Percentiles rank a stretch among this genome's conserved stretches.
phyloP scores from a whole-genome alignment of 2,888 invertebrate genomes.

The Zeuzera pyrina region DNA sequence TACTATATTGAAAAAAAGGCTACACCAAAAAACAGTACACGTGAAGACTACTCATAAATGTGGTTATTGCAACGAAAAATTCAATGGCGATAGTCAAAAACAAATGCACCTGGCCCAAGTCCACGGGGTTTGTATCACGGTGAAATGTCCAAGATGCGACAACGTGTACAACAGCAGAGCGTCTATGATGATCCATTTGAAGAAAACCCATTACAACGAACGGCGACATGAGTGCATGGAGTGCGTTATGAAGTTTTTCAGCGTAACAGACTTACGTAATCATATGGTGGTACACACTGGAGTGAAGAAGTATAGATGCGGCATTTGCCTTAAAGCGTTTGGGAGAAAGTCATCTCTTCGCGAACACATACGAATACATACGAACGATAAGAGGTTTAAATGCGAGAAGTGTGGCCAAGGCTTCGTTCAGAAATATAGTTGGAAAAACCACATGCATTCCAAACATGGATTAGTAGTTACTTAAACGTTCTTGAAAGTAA shows the following conservation, averaged over 20 bases:
- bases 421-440: no score
- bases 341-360: no score
- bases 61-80: slow-evolving; percentile 30
- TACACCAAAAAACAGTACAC: slow-evolving; percentile 19
- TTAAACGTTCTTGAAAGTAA: no score
- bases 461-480: no score
- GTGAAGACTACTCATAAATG: slow-evolving; percentile 26
- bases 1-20: slow-evolving; percentile 13
- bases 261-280: slow-evolving; percentile 18
- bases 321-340: no score
- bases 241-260: slow-evolving; percentile 45
- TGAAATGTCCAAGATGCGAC: slow-evolving; percentile 34
- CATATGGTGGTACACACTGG: slow-evolving; percentile 20
- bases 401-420: no score
- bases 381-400: no score
- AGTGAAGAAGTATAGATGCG: not conserved
- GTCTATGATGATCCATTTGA: slow-evolving; percentile 26
- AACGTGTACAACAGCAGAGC: slow-evolving; percentile 22
- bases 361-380: no score
- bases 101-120: slow-evolving; percentile 28
- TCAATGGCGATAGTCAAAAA: slow-evolving; percentile 25
- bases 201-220: slow-evolving; percentile 41
- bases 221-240: slow-evolving; percentile 39
- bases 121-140: slow-evolving; percentile 25
- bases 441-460: no score